Percentiles rank a stretch among this genome's conserved stretches.
phyloP scores from a whole-genome alignment of 1,140 invertebrate species.

The Cryptotermes secundus region DNA sequence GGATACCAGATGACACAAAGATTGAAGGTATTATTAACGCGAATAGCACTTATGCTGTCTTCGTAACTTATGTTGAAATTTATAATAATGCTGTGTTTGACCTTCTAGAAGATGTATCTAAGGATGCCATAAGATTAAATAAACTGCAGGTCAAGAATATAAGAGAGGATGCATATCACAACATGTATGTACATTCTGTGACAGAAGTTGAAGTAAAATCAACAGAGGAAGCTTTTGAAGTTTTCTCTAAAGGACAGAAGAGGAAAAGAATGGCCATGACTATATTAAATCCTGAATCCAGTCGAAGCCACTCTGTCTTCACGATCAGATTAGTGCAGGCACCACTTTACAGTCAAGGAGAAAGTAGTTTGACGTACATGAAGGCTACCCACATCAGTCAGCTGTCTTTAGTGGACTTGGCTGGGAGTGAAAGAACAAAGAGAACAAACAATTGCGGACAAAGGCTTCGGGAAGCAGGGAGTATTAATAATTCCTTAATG shows the following conservation, averaged over 20 bases:
- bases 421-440: constrained; percentile 88
- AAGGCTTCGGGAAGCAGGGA: constrained; percentile 76
- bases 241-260: constrained; percentile 77
- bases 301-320: constrained; percentile 92
- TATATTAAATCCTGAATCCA: constrained; percentile 85
- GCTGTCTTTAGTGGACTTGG: constrained; percentile 91
- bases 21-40: too few relatives aligned
- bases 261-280: constrained; percentile 86
- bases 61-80: constrained; percentile 95
- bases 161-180: constrained; percentile 74
- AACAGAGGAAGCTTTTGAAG: constrained; percentile 88
- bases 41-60: too few relatives aligned
- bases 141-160: constrained; percentile 65
- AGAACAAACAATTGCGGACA: constrained; percentile 80
- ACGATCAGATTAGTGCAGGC: constrained; percentile 88
- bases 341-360: constrained; percentile 67
- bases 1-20: constrained; percentile 56
- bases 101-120: constrained; percentile 73
- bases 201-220: constrained; percentile 89
- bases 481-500: too few relatives aligned
- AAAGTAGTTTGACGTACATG: constrained; percentile 65
- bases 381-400: constrained; percentile 74
- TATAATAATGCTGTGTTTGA: constrained; percentile 99
- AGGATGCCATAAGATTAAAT: constrained; percentile 47
- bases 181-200: constrained; percentile 89